These are phyloP conservation scores for Andricus curvator DNA, from an alignment of 2,888 invertebrate species.

Conservation along the genomic window DNA sequence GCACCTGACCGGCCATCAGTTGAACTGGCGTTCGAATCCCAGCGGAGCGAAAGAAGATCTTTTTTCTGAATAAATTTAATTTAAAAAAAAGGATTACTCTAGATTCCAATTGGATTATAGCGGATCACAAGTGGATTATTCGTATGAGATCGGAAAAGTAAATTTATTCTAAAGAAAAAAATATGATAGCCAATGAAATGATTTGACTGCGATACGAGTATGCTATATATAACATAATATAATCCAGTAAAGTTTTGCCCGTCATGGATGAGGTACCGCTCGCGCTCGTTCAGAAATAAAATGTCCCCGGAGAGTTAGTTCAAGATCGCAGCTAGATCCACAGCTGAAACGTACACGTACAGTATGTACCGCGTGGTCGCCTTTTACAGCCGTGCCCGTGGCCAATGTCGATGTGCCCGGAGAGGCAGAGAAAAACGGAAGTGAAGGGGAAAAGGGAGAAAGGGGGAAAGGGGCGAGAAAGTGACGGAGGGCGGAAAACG, in stretches of 20 bases:
- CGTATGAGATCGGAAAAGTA: neutral
- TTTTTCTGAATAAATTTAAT: too few relatives aligned
- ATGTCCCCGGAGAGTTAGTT: conserved; percentile 62
- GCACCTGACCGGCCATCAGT: too few relatives aligned
- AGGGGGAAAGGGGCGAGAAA: conserved; percentile 35
- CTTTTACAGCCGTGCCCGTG: conserved; percentile 16
- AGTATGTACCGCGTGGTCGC: neutral
- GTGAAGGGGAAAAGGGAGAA: conserved; percentile 5
- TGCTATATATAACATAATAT: neutral
- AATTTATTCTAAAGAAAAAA: neutral
- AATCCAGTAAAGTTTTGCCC: conserved; percentile 57
- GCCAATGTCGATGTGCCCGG: conserved; percentile 32
- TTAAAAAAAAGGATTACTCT: too few relatives aligned
- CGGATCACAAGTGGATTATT: too few relatives aligned
- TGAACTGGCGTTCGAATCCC: too few relatives aligned
- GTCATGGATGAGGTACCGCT: conserved; percentile 63
- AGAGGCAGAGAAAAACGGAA: conserved; percentile 14
- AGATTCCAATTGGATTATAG: too few relatives aligned
- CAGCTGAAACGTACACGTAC: neutral
- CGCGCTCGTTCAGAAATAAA: conserved; percentile 62
- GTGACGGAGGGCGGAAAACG: neutral
- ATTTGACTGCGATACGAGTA: neutral
- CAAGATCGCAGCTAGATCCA: conserved; percentile 35
- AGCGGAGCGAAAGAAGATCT: too few relatives aligned
- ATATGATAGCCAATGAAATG: neutral